These are phyloP conservation scores for Melanerpes aurifrons DNA, from an alignment of 2,113 vertebrate genomes.

Conservation along the genomic window DNA sequence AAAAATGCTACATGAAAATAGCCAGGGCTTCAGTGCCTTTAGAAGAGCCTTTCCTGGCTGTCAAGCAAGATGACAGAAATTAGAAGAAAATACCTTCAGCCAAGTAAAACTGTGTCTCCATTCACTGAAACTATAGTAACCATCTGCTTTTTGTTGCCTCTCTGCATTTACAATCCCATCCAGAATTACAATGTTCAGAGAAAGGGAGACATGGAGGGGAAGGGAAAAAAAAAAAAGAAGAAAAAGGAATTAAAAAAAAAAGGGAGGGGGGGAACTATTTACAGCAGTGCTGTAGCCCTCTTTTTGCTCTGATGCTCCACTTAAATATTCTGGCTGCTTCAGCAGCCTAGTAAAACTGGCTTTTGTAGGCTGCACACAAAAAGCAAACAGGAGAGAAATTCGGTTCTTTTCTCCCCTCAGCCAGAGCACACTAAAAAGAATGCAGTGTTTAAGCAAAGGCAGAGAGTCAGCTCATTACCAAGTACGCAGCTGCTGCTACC, in stretches of 20 bases:
- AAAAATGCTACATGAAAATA: background rate
- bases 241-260: too few relatives aligned
- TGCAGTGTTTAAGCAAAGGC: slow-evolving; percentile 5
- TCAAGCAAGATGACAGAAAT: slow-evolving; percentile 45
- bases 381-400: slow-evolving; percentile 1
- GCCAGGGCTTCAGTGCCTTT: background rate
- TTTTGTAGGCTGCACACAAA: slow-evolving; percentile 36
- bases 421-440: slow-evolving; percentile 1
- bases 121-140: slow-evolving; percentile 37
- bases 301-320: background rate
- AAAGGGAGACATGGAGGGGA: background rate
- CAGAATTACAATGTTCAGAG: background rate
- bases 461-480: slow-evolving; percentile 33
- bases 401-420: background rate
- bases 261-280: background rate
- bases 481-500: slow-evolving; percentile 47
- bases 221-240: too few relatives aligned
- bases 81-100: slow-evolving; percentile 16
- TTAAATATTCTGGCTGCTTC: slow-evolving; percentile 28
- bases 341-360: background rate
- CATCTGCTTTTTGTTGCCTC: slow-evolving; percentile 53
- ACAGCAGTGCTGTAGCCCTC: background rate
- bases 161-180: background rate
- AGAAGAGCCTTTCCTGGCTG: background rate
- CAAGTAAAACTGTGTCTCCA: slow-evolving; percentile 2